Percentiles rank a stretch among this genome's conserved stretches.
These are phyloP conservation scores for Geodia barretti DNA, from an alignment of 37 sponge, comb jelly and placozoan species.

Conservation along the genomic window DNA sequence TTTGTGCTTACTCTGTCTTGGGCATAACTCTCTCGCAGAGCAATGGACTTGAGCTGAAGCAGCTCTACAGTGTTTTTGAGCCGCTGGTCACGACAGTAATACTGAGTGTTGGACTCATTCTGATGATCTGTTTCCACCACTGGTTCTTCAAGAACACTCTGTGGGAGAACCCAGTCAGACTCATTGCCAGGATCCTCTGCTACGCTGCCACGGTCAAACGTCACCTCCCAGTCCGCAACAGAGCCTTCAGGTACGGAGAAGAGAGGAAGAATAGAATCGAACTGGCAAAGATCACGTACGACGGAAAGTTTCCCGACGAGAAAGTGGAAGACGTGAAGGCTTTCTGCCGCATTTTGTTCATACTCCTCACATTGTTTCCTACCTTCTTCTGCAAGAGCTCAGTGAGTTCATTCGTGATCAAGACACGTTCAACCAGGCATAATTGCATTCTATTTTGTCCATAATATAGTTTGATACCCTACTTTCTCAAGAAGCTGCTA, in stretches of 20 bases:
- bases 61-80: background rate
- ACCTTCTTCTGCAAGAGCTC: too few relatives aligned
- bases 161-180: conserved; percentile 28
- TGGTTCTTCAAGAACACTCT: conserved; percentile 26
- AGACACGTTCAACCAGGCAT: too few relatives aligned
- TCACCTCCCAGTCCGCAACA: conserved; percentile 8
- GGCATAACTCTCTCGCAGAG: background rate
- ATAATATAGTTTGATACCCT: too few relatives aligned
- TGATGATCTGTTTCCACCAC: background rate
- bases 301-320: conserved; percentile 39
- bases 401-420: too few relatives aligned
- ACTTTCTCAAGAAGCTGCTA: too few relatives aligned
- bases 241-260: conserved; percentile 37
- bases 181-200: conserved; percentile 11
- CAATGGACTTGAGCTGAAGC: background rate
- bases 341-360: conserved; percentile 27
- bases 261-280: conserved; percentile 10
- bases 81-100: background rate
- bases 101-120: conserved; percentile 5
- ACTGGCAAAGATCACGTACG: conserved; percentile 29
- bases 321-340: conserved; percentile 63
- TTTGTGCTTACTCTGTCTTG: background rate
- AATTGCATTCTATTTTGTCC: too few relatives aligned
- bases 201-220: conserved; percentile 36
- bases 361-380: conserved; percentile 14